Evolutionary conservation across 2,888 invertebrate species (phyloP).

Genomic region (Lasius fuliginosus): DNA sequence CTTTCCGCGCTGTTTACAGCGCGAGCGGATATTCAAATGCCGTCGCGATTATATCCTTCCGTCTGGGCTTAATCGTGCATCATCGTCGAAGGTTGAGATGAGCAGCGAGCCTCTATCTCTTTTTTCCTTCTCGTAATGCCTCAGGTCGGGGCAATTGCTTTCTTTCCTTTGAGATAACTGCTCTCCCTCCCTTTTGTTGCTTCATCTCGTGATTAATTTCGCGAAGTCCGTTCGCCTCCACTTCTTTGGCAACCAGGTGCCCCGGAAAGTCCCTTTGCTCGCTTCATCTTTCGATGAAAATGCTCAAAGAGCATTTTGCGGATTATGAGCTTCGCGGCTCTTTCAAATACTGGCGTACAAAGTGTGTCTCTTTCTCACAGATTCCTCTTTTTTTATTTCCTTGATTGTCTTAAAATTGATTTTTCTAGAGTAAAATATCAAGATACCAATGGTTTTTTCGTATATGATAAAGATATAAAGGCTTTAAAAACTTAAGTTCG

Average conservation of each 20-base stretch:
- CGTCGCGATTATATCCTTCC: constrained; percentile 64
- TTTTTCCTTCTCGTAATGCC: constrained; percentile 45
- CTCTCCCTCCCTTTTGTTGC: constrained; percentile 36
- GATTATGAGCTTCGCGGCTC: constrained; percentile 54
- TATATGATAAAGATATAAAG: neutral
- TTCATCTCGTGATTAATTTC: constrained; percentile 61
- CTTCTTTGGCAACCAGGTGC: constrained; percentile 22
- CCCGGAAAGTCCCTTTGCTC: constrained; percentile 45
- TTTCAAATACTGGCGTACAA: neutral
- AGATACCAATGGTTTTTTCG: neutral
- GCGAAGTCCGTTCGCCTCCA: constrained; percentile 37
- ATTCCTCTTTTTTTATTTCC: constrained; percentile 20
- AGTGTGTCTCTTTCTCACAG: neutral
- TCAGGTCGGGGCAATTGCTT: constrained; percentile 62
- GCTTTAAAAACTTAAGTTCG: neutral
- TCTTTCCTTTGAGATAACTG: constrained; percentile 65
- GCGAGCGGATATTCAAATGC: constrained; percentile 70
- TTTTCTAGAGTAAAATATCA: constrained; percentile 14
- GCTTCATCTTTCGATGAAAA: constrained; percentile 53
- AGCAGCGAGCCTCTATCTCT: neutral
- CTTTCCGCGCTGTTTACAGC: constrained; percentile 55
- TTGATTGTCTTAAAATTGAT: neutral
- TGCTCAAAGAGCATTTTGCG: constrained; percentile 31
- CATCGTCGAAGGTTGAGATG: constrained; percentile 40
- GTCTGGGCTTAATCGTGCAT: constrained; percentile 38